Percentiles rank a stretch among this genome's conserved stretches.
phyloP scores from a whole-genome alignment of 2,113 vertebrate species.

The Paradisaea rubra region DNA sequence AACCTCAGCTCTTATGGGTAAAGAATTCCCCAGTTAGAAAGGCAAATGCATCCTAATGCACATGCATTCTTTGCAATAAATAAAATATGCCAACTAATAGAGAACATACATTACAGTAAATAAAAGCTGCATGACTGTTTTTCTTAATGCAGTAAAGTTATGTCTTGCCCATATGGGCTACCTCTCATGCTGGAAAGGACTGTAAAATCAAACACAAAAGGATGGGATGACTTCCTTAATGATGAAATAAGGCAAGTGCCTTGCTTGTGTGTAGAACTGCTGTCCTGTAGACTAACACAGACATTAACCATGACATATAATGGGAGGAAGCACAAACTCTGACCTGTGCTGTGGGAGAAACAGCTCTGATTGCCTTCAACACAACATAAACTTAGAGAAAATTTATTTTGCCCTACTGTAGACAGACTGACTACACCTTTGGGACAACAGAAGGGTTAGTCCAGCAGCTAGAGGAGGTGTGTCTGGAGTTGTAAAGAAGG shows the following conservation, averaged over 20 bases:
- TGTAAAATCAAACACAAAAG: not conserved
- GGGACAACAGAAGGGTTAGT: not conserved
- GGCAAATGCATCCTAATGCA: not conserved
- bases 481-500: not conserved
- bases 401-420: not conserved
- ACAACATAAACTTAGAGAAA: not conserved
- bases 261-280: not conserved
- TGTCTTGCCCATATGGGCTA: not conserved
- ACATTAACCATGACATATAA: not conserved
- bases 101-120: not conserved
- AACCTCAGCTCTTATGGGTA: not conserved
- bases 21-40: not conserved
- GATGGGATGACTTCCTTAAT: not conserved
- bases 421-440: not conserved
- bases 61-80: not conserved
- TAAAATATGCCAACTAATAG: not conserved
- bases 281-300: not conserved
- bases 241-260: not conserved
- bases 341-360: not conserved
- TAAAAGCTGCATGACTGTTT: not conserved
- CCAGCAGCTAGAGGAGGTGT: not conserved
- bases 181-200: not conserved
- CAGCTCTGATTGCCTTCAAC: not conserved
- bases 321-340: not conserved
- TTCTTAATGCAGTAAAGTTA: not conserved